Conservation (phyloP, 2,888 invertebrate species). For the Augochlorella aurata region DNA sequence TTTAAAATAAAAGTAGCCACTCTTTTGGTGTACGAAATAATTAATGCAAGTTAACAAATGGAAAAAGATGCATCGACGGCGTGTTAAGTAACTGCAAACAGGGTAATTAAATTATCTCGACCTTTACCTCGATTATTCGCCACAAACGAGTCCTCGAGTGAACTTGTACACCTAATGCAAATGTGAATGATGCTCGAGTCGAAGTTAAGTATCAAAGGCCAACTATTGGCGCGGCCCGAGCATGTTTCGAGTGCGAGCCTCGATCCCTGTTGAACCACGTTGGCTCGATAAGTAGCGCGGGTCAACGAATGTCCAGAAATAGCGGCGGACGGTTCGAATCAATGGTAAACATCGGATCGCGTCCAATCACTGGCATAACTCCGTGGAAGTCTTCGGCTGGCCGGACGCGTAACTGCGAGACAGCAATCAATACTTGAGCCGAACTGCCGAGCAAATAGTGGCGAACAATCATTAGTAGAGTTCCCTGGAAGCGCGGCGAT, state of each 20-base stretch:
- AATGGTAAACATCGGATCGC: slow-evolving; percentile 27
- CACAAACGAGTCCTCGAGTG: background rate
- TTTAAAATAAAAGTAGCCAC: no score
- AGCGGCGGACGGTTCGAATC: background rate
- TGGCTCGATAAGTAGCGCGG: slow-evolving; percentile 3
- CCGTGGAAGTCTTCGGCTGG: slow-evolving; percentile 41
- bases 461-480: slow-evolving; percentile 29
- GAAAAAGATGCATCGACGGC: no score
- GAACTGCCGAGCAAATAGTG: slow-evolving; percentile 34
- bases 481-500: slow-evolving; percentile 25
- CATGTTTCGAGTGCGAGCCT: background rate
- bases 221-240: no score
- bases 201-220: background rate
- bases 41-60: no score
- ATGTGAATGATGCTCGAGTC: background rate
- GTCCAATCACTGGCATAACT: slow-evolving; percentile 34
- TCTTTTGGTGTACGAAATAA: no score
- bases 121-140: no score
- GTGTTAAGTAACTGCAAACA: no score
- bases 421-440: slow-evolving; percentile 40
- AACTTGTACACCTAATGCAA: background rate
- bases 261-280: no score
- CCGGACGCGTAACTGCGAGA: slow-evolving; percentile 30
- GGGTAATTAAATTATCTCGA: no score
- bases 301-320: background rate